phyloP scores from a whole-genome alignment of 2,113 vertebrate species.

The Ageneiosus marmoratus region DNA sequence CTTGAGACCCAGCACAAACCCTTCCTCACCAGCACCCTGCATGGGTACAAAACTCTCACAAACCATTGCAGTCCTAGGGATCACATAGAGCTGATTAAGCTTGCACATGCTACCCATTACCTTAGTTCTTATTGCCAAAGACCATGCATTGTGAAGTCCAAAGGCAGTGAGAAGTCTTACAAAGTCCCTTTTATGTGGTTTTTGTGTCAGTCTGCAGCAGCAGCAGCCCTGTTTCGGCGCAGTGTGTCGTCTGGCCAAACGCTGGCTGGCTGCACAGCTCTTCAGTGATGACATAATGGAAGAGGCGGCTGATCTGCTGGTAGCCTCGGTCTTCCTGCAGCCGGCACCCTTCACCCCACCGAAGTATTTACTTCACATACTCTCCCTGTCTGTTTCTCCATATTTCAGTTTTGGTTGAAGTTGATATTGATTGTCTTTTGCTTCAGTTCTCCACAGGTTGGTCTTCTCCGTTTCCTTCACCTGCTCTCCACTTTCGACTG shows the following conservation, averaged over 20 bases:
- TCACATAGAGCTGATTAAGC: background rate
- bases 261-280: conserved; percentile 90
- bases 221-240: conserved; percentile 84
- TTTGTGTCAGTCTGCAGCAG: conserved; percentile 84
- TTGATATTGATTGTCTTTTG: background rate
- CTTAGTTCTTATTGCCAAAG: background rate
- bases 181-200: background rate
- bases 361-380: conserved; percentile 71
- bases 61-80: background rate
- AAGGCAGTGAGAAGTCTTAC: background rate
- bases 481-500: conserved; percentile 92
- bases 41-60: conserved; percentile 75
- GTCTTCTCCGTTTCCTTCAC: conserved; percentile 89
- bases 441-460: conserved; percentile 88
- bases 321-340: conserved; percentile 87
- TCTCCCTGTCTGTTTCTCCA: conserved; percentile 62
- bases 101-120: background rate
- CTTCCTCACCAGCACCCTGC: conserved; percentile 86
- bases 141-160: background rate
- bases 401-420: conserved; percentile 48
- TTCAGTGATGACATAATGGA: conserved; percentile 79
- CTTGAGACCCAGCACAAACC: conserved; percentile 81
- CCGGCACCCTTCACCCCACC: conserved; percentile 86
- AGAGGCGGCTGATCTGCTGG: conserved; percentile 87
- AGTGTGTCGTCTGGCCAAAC: conserved; percentile 86